These are phyloP conservation scores for Andrena flavipes DNA, from an alignment of 2,888 invertebrate species.

Conservation along the genomic window DNA sequence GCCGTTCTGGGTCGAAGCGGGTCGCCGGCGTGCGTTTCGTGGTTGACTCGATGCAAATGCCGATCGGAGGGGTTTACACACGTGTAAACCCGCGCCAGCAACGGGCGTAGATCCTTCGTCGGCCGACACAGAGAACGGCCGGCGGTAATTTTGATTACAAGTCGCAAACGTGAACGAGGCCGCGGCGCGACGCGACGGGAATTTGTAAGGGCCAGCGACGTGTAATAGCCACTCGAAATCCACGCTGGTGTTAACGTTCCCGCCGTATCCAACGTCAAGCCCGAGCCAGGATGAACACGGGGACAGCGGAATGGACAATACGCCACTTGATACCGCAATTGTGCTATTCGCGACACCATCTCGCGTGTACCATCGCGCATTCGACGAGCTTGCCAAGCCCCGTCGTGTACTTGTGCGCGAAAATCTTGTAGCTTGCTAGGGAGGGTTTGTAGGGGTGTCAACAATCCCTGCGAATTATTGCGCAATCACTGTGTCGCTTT, in stretches of 20 bases:
- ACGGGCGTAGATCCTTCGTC: conserved; percentile 53
- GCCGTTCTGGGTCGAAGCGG: background rate
- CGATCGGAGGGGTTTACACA: conserved; percentile 58
- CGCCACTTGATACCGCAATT: conserved; percentile 67
- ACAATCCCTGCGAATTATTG: conserved; percentile 24
- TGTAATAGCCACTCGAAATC: conserved; percentile 75
- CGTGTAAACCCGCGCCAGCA: conserved; percentile 60
- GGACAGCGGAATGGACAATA: conserved; percentile 57
- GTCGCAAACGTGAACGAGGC: conserved; percentile 66
- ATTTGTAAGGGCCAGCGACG: conserved; percentile 59
- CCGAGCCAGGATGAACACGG: conserved; percentile 28
- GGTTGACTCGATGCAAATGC: conserved; percentile 65
- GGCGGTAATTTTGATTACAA: conserved; percentile 74
- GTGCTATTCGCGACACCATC: conserved; percentile 54
- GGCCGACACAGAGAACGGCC: conserved; percentile 36
- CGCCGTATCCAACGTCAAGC: conserved; percentile 42
- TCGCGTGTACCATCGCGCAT: background rate
- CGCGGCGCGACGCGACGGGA: conserved; percentile 46
- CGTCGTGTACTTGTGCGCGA: background rate
- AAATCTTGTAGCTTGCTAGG: conserved; percentile 9
- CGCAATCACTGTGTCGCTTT: background rate
- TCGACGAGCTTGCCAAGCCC: background rate
- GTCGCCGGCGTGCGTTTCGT: conserved; percentile 18
- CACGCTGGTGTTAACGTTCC: conserved; percentile 69
- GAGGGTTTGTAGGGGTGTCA: background rate